Conservation (phyloP, 2,888 invertebrate species). For the Lypha dubia region DNA sequence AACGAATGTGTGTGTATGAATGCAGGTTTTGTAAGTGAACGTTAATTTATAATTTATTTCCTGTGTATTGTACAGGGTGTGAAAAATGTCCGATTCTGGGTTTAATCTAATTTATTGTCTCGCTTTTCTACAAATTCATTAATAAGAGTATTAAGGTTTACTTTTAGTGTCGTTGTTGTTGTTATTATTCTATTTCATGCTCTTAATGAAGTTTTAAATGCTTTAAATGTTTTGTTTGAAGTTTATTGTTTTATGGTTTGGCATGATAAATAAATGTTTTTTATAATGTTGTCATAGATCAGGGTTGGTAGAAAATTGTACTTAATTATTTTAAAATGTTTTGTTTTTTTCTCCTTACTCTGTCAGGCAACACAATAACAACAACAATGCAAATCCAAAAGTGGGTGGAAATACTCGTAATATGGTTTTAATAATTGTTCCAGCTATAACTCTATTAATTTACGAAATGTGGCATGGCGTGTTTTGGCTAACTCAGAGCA, state of each 20-base stretch:
- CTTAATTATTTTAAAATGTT: constrained; percentile 46
- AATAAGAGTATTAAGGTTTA: not conserved
- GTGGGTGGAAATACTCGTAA: constrained; percentile 16
- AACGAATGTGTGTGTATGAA: too few relatives aligned
- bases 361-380: not conserved
- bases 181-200: constrained; percentile 15
- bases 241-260: constrained; percentile 4
- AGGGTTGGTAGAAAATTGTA: constrained; percentile 43
- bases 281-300: constrained; percentile 65
- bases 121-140: constrained; percentile 24
- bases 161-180: constrained; percentile 9
- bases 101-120: constrained; percentile 35
- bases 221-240: constrained; percentile 28
- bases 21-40: constrained; percentile 5
- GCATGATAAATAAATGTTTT: constrained; percentile 44
- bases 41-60: constrained; percentile 66
- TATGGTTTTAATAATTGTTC: not conserved
- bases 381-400: not conserved
- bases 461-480: constrained; percentile 2
- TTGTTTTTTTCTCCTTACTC: too few relatives aligned
- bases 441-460: not conserved
- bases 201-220: constrained; percentile 55
- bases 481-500: not conserved
- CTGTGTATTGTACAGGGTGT: constrained; percentile 45
- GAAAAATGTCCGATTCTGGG: constrained; percentile 42